Base-by-base conservation (phyloP, 1,140 invertebrate genomes). In the Pogonomyrmex californicus region DNA sequence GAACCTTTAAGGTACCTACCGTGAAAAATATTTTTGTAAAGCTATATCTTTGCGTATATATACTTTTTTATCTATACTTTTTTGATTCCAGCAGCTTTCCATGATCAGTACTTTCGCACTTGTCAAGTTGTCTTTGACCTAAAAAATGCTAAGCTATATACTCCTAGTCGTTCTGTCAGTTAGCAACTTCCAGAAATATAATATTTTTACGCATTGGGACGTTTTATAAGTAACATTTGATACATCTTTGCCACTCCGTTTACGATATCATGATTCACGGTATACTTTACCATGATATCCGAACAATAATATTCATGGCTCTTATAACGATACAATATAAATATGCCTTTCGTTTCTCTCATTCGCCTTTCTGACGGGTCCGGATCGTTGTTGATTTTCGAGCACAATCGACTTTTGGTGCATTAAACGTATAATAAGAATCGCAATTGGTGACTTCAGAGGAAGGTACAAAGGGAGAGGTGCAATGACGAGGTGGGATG, bases 391-490 rank as follows among this genome's bases (percentile, higher is more conserved):
- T 83, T 90, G 79, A 83, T 75, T 83, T 70, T 90, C 86, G 68
- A 76, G 77, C 41, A 86, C 88, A 90, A 91, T 89, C 70, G 88
- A 90, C 87, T 90, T 88, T 87, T 88, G 70, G 66, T 33, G 10
- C 54, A 51, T 78, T 88, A 62, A 78, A 75, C 60, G 66, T 86
- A 79, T 30, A 70, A 86, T 51, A 33, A 87, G 79, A 87, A 23
- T 71, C 49, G 70, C 71, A 82, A 79, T 81, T 49, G 38, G 65
- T 73, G 79, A 82, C 79, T 73, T 82, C 78, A 71, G 66, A 58
- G 30, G 41, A 60, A 49, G 66, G 68, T 47, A 62, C 36, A 75
- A 83, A 66, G 33, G 62, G 41, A 58, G 56, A 81, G 54, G 65
- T 33, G 63, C 44, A 47, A 76, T 63, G 85, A 60, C 51, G 73